phyloP scores from a whole-genome alignment of 1,140 invertebrate genomes.

The Zaprionus inermis region DNA sequence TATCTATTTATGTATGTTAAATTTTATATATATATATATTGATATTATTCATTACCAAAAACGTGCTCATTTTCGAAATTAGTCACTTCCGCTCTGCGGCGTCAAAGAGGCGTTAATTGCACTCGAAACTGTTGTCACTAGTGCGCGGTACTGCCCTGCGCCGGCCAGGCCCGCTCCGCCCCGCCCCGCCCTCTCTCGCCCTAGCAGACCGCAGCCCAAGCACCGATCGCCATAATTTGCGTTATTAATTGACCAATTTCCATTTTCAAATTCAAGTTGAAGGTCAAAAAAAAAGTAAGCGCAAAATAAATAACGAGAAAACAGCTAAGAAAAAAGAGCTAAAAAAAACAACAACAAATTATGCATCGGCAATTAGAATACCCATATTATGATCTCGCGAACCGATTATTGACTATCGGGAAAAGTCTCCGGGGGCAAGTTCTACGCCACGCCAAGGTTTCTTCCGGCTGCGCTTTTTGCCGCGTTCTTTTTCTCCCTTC shows the following conservation, averaged over 20 bases:
- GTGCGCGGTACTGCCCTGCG: slow-evolving; percentile 17
- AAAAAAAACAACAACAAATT: slow-evolving; percentile 30
- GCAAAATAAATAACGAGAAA: slow-evolving; percentile 10
- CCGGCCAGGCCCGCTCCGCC: slow-evolving; percentile 13
- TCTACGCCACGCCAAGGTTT: slow-evolving; percentile 9
- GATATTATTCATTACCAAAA: slow-evolving; percentile 10
- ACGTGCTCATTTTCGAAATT: slow-evolving; percentile 52
- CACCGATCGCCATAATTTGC: slow-evolving; percentile 72
- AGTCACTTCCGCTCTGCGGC: slow-evolving; percentile 65
- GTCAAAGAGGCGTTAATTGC: slow-evolving; percentile 69
- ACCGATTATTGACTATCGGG: slow-evolving; percentile 9
- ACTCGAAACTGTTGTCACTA: slow-evolving; percentile 74
- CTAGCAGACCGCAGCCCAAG: slow-evolving; percentile 9
- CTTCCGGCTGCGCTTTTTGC: slow-evolving; percentile 20
- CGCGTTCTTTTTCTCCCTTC: slow-evolving; percentile 9
- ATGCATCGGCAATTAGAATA: slow-evolving; percentile 52
- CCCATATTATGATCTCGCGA: slow-evolving; percentile 9
- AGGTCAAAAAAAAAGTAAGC: slow-evolving; percentile 59
- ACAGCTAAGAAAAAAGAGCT: slow-evolving; percentile 40
- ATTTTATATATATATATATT: neutral
- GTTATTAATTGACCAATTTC: slow-evolving; percentile 79
- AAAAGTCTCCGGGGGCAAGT: slow-evolving; percentile 26
- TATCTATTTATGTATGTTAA: neutral
- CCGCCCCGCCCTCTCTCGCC: slow-evolving; percentile 3
- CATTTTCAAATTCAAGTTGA: slow-evolving; percentile 79